Percentiles rank a stretch among this genome's conserved stretches.
Conservation (phyloP, 2,888 invertebrate genomes). For the Zaprionus bogoriensis region DNA sequence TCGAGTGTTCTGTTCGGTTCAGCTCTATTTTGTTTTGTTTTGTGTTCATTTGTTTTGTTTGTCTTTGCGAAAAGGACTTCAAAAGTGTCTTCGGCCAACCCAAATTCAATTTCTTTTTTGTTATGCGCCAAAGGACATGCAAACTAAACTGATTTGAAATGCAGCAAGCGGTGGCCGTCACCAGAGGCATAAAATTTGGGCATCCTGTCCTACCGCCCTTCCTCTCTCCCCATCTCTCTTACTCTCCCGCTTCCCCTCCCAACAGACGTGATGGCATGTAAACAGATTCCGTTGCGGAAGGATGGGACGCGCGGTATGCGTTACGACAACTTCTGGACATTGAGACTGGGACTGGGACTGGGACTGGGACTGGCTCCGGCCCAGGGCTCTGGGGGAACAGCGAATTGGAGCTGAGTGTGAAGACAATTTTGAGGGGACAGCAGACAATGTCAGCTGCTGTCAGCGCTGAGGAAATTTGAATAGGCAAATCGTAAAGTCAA, state of each 20-base stretch:
- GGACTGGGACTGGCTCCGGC: background rate
- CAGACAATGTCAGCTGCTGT: conserved; percentile 50
- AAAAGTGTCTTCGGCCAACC: conserved; percentile 44
- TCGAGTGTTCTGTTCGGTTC: conserved; percentile 26
- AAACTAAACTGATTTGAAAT: conserved; percentile 76
- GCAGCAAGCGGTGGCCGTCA: conserved; percentile 64
- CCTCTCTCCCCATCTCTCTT: background rate
- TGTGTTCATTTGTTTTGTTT: conserved; percentile 5
- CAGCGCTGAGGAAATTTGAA: conserved; percentile 51
- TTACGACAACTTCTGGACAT: conserved; percentile 31
- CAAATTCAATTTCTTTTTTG: conserved; percentile 67
- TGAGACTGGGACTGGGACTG: conserved; percentile 8
- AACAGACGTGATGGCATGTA: conserved; percentile 60
- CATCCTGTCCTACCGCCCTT: conserved; percentile 18
- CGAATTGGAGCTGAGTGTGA: conserved; percentile 22
- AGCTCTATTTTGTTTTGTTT: conserved; percentile 8
- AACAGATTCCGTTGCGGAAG: conserved; percentile 34
- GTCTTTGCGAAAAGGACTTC: conserved; percentile 33
- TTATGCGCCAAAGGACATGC: conserved; percentile 69
- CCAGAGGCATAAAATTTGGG: conserved; percentile 48
- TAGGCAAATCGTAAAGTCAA: conserved; percentile 46
- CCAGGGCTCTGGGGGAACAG: background rate
- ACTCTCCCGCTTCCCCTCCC: background rate
- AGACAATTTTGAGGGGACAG: conserved; percentile 35
- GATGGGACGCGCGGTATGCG: conserved; percentile 6